A percentile compares a stretch with the other conserved stretches of the same genome.
Evolutionary conservation across 2,797 vertebrate genomes (phyloP).

Genomic region (Sebastes itinus): DNA sequence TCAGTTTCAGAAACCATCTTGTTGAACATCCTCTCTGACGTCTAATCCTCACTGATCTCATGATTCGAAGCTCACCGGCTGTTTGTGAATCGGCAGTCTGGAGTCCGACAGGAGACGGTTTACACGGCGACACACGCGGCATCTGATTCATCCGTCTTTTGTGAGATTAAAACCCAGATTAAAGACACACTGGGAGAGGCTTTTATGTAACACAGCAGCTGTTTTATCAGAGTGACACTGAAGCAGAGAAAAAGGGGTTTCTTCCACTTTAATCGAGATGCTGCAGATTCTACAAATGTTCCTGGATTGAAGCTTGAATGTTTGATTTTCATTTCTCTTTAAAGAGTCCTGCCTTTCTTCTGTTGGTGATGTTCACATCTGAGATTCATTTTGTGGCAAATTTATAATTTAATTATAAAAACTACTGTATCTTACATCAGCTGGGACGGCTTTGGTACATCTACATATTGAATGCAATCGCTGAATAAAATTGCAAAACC

Average conservation of each 20-base stretch:
- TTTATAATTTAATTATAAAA: neutral
- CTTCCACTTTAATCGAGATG: neutral
- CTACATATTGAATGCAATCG: accelerated
- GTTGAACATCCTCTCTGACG: neutral
- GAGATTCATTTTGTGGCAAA: neutral
- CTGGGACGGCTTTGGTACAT: neutral
- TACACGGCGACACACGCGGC: neutral
- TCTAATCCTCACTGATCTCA: neutral
- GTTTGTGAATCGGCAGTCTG: conserved; percentile 22
- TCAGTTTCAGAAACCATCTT: neutral
- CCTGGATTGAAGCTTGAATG: neutral
- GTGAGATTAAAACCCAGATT: conserved; percentile 35
- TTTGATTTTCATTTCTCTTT: neutral
- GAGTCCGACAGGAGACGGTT: neutral
- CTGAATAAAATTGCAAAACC: no score
- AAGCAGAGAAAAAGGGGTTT: neutral
- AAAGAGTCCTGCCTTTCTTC: neutral
- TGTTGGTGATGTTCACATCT: neutral
- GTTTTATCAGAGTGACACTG: conserved; percentile 5
- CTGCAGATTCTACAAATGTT: neutral
- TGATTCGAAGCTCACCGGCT: neutral
- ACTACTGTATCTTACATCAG: neutral
- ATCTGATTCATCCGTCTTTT: conserved; percentile 17
- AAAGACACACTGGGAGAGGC: neutral
- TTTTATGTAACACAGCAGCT: conserved; percentile 25